Base-by-base conservation (phyloP, 2,113 vertebrate genomes). In the Phaetusa simplex region DNA sequence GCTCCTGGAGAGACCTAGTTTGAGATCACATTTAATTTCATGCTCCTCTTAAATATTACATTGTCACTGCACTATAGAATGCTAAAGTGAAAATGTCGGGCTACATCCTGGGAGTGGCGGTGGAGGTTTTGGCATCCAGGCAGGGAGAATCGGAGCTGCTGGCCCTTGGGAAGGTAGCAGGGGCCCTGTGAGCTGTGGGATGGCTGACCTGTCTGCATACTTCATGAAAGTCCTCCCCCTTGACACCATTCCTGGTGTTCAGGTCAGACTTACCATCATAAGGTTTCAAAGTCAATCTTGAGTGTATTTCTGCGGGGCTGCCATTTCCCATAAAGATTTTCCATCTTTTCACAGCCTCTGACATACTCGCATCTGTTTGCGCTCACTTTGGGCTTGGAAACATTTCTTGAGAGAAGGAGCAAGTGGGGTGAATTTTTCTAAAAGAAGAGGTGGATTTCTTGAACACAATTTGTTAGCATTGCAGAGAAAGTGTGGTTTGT, bases 21-120 rank as follows among this genome's bases (percentile, higher is more conserved):
- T 74, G 94, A 95, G 83, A 50, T 34, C 71, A 91, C 56, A 84
- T 89, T 94, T 92, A n/a, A 93, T 96, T 84, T 86, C 56, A 30
- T 50, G 12, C 15, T 45, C 14, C 12, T 97, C 38, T 89, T 96
- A 86, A 96, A 95, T 96, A 94, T 94, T 96, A 71, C 83, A 93
- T 95, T 82, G 58, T 84, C 16, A 11, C 50, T 74, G 59, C 89
- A 36, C 10, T 59, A 66, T 11, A 38, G 59, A 81, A 81, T n/a
- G 38, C 69, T 71, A 45, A 64, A 95, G 62, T 4, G 23, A 86
- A 86, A 86, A 65, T 29, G 1, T 12, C 0, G 0, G 77, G 53
- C 50, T 86, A 36, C 6, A 4, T 67, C 72, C 49, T 0, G 4
- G 71, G 72, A 78, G 36, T 5, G 8, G 27, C 1, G 2, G 20